Base-by-base conservation (phyloP, 1,140 invertebrate genomes). In the Antheraea mylitta region DNA sequence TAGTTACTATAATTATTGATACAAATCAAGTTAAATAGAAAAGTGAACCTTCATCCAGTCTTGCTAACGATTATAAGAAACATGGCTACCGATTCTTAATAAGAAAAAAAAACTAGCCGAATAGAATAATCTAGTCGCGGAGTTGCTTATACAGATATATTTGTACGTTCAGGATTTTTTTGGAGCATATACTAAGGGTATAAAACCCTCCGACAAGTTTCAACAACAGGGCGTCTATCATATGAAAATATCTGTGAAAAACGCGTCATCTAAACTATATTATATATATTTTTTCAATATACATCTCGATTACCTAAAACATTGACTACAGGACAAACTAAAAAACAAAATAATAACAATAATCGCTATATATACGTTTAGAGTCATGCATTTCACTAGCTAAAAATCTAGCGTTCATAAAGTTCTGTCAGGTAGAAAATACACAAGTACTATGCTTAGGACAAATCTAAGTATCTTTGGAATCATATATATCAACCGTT, bases 131-230 rank as follows among this genome's bases (percentile, higher is more conserved):
- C n/a, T n/a, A n/a, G n/a, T n/a, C n/a, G n/a, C n/a, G n/a, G n/a
- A n/a, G n/a, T n/a, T n/a, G n/a, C n/a, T n/a, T n/a, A n/a, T n/a
- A 42, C 71, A 76, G 66, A 30, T 30, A 30, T 30, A 30, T 91
- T 91, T 91, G 89, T 91, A 91, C 89, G 85, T 87, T 82, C 84
- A 91, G 87, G 87, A 87, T 87, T 86, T 53, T 89, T 78, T 53
- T 77, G 78, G 81, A 90, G 83, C 85, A 79, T 30, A 48, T 11
- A 66, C 16, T 18, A 37, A 64, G 37, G 60, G 38, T 63, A 65
- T 37, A 42, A 42, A 48, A 18, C 42, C 18, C 38, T 30, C n/a
- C n/a, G 11, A 11, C 64, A 19, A 30, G 22, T 30, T 30, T 36
- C 61, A 16, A 18, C 18, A 18, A 42, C 42, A 18, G 64, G 48